Evolutionary conservation across 2,113 vertebrate species (phyloP), one percentile per base, ranked within the genome.

Genomic region (Oryzias celebensis): DNA sequence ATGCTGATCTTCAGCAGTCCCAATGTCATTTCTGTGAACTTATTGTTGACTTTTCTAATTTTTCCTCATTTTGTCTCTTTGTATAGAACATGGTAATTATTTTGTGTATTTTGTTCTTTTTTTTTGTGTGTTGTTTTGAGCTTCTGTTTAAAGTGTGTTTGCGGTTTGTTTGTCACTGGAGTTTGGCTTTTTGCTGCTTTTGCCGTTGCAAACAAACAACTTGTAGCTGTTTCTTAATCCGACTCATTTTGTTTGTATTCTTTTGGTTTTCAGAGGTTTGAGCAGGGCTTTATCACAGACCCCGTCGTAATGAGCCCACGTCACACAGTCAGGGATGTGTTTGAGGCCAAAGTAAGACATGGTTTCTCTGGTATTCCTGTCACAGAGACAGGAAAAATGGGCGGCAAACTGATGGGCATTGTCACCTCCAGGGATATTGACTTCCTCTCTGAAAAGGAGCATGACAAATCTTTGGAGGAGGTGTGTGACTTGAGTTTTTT

Each of bases 361-460:
- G 95, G 96, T 67, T 98, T 98, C 90, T 97, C 96, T 0, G 96
- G 96, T 14, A 96, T 96, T 60, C 96, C 96, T 0, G 80, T 98
- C 68, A 97, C 96, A 0, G 94, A 95, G 81, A 95, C 92, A 0
- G 95, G 95, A 60, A 93, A 94, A 81, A 97, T 97, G 94, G 95
- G 94, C 58, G 91, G 94, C 89, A 94, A 94, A 58, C 87, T 96
- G 69, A 92, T 96, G 85, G 95, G 95, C 71, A 96, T 97, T 0
- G 93, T 97, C 74, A 96, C 95, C 58, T 96, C 95, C 55, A 89
- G 95, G 12, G 95, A 97, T 71, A 96, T 97, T 0, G 95, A 97
- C 85, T 96, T 97, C 61, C 93, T 96, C 0, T 93, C 94, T 0
- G 94, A 96, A 83, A 92, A 94, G 73, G 94, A 96, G 77, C 89